phyloP scores from a whole-genome alignment of 2,888 invertebrate genomes.

The Acanthosoma haemorrhoidale region DNA sequence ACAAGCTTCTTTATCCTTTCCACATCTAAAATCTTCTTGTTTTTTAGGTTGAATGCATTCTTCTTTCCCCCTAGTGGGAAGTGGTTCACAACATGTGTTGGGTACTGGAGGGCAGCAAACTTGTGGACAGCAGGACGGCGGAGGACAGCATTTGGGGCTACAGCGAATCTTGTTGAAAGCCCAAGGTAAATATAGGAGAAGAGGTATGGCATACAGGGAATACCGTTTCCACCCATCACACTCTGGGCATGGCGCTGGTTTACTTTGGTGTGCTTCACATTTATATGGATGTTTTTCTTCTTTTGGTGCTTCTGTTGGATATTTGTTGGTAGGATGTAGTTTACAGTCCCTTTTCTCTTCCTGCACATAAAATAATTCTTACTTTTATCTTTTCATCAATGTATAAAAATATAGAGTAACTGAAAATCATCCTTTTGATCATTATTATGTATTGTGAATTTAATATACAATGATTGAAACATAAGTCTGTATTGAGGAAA shows the following conservation, averaged over 20 bases:
- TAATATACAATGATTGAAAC: too few relatives aligned
- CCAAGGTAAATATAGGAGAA: conserved; percentile 33
- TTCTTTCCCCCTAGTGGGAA: not conserved
- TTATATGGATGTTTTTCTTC: not conserved
- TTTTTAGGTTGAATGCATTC: not conserved
- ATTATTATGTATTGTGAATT: too few relatives aligned
- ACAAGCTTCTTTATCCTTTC: not conserved
- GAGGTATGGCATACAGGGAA: conserved; percentile 33
- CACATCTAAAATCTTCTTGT: not conserved
- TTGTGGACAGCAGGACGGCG: not conserved
- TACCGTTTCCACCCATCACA: conserved; percentile 34
- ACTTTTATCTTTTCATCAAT: not conserved
- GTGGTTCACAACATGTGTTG: not conserved
- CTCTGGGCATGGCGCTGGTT: not conserved
- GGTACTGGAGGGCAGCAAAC: not conserved
- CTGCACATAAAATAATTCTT: not conserved
- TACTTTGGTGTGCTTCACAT: too few relatives aligned
- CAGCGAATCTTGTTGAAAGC: conserved; percentile 27
- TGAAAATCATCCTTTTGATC: not conserved
- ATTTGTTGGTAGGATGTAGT: not conserved
- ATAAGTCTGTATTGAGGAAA: too few relatives aligned
- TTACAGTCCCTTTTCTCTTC: not conserved
- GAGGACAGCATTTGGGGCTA: conserved; percentile 34
- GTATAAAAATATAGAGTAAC: not conserved
- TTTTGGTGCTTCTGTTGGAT: not conserved